Evolutionary conservation across 2,888 invertebrate genomes (phyloP).

Genomic region (Auanema sp.): DNA sequence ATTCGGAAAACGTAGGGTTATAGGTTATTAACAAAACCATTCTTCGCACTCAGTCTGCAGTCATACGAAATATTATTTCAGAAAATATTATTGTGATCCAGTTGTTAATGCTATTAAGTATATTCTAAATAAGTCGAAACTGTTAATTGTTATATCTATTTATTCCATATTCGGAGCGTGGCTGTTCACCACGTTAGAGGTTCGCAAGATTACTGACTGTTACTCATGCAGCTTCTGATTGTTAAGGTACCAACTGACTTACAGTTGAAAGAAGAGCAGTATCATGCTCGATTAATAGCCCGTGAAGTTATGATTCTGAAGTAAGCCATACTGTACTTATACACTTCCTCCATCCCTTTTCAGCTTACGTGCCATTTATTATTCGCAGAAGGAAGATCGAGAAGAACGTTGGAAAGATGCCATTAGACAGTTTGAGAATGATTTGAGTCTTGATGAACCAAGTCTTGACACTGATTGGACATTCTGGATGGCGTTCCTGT

Average conservation of each 20-base stretch:
- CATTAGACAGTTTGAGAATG: constrained; percentile 53
- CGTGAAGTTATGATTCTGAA: constrained; percentile 57
- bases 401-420: constrained; percentile 57
- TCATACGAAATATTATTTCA: constrained; percentile 14
- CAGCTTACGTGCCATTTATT: constrained; percentile 49
- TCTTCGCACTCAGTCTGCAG: not conserved
- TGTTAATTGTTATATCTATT: constrained; percentile 47
- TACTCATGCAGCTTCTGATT: too few relatives aligned
- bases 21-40: not conserved
- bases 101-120: constrained; percentile 26
- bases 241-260: constrained; percentile 50
- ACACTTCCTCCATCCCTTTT: constrained; percentile 1
- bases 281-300: constrained; percentile 53
- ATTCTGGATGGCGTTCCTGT: constrained; percentile 60
- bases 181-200: constrained; percentile 59
- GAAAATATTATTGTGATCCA: constrained; percentile 32
- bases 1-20: constrained; percentile 29
- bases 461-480: constrained; percentile 56
- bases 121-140: constrained; percentile 29
- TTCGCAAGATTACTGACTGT: constrained; percentile 7
- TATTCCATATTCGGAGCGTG: constrained; percentile 58
- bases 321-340: constrained; percentile 32
- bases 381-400: constrained; percentile 44
- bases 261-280: constrained; percentile 43
- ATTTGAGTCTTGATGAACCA: constrained; percentile 44